Base-by-base conservation (phyloP, 2,888 invertebrate species). In the Liodrosophila aerea region DNA sequence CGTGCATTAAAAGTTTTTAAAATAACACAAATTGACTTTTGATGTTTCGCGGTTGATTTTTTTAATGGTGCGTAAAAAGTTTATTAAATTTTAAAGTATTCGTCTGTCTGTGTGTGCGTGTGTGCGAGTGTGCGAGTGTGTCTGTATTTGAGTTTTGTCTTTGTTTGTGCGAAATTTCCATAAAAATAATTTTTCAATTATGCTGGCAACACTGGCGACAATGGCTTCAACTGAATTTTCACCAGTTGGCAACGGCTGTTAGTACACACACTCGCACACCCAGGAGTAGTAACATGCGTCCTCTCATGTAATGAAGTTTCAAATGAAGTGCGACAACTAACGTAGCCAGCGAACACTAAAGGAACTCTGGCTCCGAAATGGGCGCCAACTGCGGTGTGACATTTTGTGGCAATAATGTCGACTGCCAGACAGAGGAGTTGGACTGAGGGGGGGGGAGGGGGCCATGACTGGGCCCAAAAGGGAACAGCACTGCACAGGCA, bases 261-360 rank as follows among this genome's bases (percentile, higher is more conserved):
- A 54, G 22, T 37, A 57, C 59, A 58, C 50, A 45, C 45, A 45
- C 44, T 37, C 34, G 30, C 46, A 18, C 11, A 37, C 33, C 30
- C 9, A 7, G 11, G 41, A 5, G 34, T 5, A 1, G 0, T 15
- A 41, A 51, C 18, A 50, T 51, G 57, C 49, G 18, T 66, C 59
- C 63, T 43, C 58, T 58, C 62, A 36, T 77, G 74, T 77, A 84
- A 84, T 78, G 85, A 84, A 78, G 85, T 78, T 78, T 84, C 59
- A 84, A 78, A 77, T 84, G 82, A 84, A 84, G 84, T 84, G 84
- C 81, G 81, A 84, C 84, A 84, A 83, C 83, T 72, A 82, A 76
- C 83, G 73, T 29, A 75, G 64, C 64, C 58, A 43, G 63, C 59
- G 46, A n/a, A 57, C 52, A 72, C 49, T 45, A 78, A 74, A 57